Evolutionary conservation across 2,113 vertebrate genomes (phyloP).

Genomic region (Ammodytes marinus): DNA sequence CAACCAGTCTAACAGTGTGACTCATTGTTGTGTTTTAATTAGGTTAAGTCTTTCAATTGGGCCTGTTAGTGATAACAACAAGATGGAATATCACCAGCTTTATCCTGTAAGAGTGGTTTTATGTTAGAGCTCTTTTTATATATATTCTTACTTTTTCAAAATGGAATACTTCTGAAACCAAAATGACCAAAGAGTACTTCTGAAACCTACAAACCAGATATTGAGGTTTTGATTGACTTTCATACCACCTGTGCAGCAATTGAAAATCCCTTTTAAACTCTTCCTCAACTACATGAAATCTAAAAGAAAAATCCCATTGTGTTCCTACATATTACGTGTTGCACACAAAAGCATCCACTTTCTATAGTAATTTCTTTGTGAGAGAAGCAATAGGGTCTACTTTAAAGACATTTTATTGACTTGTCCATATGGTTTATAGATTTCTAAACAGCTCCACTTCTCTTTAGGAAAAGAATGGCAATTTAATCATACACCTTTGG

Average conservation of each 20-base stretch:
- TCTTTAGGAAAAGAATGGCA: constrained; percentile 69
- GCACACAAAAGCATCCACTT: constrained; percentile 53
- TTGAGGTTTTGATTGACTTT: constrained; percentile 1
- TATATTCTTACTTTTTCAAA: no score
- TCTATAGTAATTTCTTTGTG: constrained; percentile 51
- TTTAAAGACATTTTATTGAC: constrained; percentile 72
- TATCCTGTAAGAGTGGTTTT: not conserved
- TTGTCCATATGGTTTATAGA: constrained; percentile 74
- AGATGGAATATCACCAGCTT: not conserved
- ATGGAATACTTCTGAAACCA: not conserved
- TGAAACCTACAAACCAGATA: constrained; percentile 20
- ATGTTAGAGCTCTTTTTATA: not conserved
- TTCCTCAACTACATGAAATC: constrained; percentile 17
- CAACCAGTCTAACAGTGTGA: not conserved
- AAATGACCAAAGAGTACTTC: not conserved
- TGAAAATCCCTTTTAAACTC: constrained; percentile 14
- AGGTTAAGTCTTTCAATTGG: not conserved
- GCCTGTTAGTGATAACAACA: not conserved
- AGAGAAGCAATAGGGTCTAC: constrained; percentile 49
- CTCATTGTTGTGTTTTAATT: not conserved
- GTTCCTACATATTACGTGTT: constrained; percentile 9
- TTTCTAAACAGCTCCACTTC: constrained; percentile 69
- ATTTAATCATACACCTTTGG: constrained; percentile 77
- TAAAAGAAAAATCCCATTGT: constrained; percentile 1
- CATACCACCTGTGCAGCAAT: not conserved